These are phyloP conservation scores for Orchesella flavescens DNA, from an alignment of 2,888 invertebrate species.

Conservation along the genomic window DNA sequence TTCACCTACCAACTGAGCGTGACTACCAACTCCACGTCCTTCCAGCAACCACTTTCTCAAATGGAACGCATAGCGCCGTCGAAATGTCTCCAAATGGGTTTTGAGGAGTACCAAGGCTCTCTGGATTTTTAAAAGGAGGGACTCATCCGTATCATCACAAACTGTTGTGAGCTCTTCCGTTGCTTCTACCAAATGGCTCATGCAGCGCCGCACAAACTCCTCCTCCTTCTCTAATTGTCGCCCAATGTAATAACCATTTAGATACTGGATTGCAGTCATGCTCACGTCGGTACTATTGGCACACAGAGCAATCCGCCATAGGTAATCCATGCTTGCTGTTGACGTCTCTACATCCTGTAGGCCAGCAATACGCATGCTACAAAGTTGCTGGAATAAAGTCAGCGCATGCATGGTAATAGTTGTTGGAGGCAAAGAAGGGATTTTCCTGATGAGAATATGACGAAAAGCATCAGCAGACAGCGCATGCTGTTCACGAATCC, in stretches of 20 bases:
- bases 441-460: constrained; percentile 89
- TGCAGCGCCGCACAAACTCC: constrained; percentile 93
- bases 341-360: constrained; percentile 75
- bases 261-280: constrained; percentile 93
- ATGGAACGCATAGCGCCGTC: constrained; percentile 78
- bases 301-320: constrained; percentile 94
- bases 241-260: constrained; percentile 95
- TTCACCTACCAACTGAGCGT: constrained; percentile 80
- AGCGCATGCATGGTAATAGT: constrained; percentile 93
- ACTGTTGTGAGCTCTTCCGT: constrained; percentile 80
- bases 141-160: constrained; percentile 78
- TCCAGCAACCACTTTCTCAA: constrained; percentile 84
- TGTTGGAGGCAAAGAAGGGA: constrained; percentile 91
- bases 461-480: constrained; percentile 89
- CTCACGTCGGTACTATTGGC: constrained; percentile 95
- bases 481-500: constrained; percentile 91
- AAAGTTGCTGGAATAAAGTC: constrained; percentile 91
- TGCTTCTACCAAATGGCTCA: constrained; percentile 90
- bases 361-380: constrained; percentile 80
- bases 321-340: constrained; percentile 90
- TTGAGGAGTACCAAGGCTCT: constrained; percentile 89
- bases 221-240: constrained; percentile 92
- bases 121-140: constrained; percentile 90
- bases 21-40: constrained; percentile 85
- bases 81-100: constrained; percentile 94